Percentiles rank a stretch among this genome's conserved stretches.
Evolutionary conservation across 1,140 invertebrate genomes (phyloP).

Genomic region (Aphaenogaster ashmeadi): DNA sequence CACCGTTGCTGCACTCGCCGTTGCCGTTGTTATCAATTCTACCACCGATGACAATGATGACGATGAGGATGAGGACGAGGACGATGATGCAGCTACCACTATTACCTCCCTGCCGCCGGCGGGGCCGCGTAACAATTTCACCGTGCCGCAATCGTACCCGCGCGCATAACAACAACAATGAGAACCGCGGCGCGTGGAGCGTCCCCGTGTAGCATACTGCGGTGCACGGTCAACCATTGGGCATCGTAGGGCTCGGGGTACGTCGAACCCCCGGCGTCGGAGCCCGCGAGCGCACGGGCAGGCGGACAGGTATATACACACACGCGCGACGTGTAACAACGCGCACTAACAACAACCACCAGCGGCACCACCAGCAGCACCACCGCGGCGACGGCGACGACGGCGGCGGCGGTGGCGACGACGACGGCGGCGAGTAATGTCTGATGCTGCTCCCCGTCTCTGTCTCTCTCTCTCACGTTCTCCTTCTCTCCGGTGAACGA

Average conservation of each 20-base stretch:
- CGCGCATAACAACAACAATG: slow-evolving; percentile 76
- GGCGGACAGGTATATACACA: neutral
- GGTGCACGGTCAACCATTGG: slow-evolving; percentile 85
- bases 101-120: slow-evolving; percentile 21
- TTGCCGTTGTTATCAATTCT: neutral
- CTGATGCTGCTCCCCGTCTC: slow-evolving; percentile 1
- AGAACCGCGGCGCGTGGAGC: slow-evolving; percentile 81
- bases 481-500: slow-evolving; percentile 12
- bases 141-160: slow-evolving; percentile 64
- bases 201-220: slow-evolving; percentile 82
- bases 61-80: neutral
- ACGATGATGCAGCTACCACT: neutral
- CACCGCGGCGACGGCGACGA: slow-evolving; percentile 66
- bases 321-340: neutral
- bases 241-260: slow-evolving; percentile 80
- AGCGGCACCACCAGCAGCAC: neutral
- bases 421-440: slow-evolving; percentile 30
- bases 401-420: slow-evolving; percentile 42
- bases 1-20: slow-evolving; percentile 31
- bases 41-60: neutral
- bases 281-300: slow-evolving; percentile 49
- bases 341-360: neutral
- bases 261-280: slow-evolving; percentile 70
- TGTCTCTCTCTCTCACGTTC: slow-evolving; percentile 30
- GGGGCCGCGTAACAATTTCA: slow-evolving; percentile 68